phyloP scores from a whole-genome alignment of 2,797 vertebrate genomes.

The Channa striata region DNA sequence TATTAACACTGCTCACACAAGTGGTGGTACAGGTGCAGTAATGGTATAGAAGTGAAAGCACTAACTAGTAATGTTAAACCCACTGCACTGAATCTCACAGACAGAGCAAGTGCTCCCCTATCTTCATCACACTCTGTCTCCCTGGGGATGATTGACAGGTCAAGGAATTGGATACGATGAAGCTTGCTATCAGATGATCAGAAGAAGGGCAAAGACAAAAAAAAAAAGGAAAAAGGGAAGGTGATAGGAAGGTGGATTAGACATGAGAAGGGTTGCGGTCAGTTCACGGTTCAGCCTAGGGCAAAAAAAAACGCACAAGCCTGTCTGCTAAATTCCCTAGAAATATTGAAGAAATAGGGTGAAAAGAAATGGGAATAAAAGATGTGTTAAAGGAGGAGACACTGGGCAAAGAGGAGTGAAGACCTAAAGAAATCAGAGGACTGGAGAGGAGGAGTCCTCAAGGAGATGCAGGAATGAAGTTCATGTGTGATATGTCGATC shows the following conservation, averaged over 20 bases:
- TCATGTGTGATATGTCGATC: slow-evolving; percentile 94
- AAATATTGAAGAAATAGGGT: slow-evolving; percentile 76
- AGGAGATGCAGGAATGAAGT: slow-evolving; percentile 91
- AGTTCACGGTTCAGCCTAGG: slow-evolving; percentile 71
- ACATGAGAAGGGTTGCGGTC: slow-evolving; percentile 43
- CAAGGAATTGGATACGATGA: slow-evolving; percentile 90
- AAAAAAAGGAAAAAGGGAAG: neutral
- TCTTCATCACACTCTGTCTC: neutral
- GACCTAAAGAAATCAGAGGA: slow-evolving; percentile 12
- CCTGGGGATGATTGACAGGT: slow-evolving; percentile 87
- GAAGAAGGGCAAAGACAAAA: slow-evolving; percentile 83
- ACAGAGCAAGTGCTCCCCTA: neutral
- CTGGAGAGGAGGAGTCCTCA: slow-evolving; percentile 75
- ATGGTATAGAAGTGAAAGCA: no score
- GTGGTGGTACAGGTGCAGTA: neutral
- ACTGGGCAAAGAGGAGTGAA: slow-evolving; percentile 22
- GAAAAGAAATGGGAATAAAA: slow-evolving; percentile 36
- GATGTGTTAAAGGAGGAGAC: slow-evolving; percentile 14
- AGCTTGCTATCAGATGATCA: slow-evolving; percentile 84
- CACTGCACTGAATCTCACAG: no score
- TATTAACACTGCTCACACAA: no score
- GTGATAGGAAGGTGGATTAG: slow-evolving; percentile 1
- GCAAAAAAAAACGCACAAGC: slow-evolving; percentile 70
- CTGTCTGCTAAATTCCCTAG: slow-evolving; percentile 76
- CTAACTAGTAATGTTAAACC: no score